A percentile compares a stretch with the other conserved stretches of the same genome.
These are phyloP conservation scores for Spizaetus ornatus DNA, from an alignment of 2,113 vertebrate genomes.

Conservation along the genomic window DNA sequence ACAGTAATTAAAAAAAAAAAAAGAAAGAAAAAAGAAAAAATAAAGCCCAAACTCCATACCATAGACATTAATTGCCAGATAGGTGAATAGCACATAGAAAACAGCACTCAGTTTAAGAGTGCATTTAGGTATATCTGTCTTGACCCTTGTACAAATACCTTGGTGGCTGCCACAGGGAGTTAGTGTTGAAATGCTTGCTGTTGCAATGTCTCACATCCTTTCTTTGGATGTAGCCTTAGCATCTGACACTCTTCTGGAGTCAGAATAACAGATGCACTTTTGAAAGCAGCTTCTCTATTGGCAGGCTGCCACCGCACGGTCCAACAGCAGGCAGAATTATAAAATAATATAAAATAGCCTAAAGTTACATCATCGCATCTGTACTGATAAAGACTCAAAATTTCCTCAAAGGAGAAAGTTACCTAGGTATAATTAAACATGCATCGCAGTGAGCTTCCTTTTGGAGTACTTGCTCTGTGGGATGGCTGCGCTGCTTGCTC, in stretches of 20 bases:
- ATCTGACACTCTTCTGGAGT: neutral
- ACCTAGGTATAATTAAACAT: rapidly evolving
- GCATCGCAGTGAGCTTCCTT: rapidly evolving
- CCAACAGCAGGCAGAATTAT: neutral
- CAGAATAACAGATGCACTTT: neutral
- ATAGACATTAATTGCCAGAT: neutral
- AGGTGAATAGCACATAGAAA: neutral
- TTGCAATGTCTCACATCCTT: neutral
- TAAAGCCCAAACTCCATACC: neutral
- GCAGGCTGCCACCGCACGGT: rapidly evolving
- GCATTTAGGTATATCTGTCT: neutral
- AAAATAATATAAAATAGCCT: neutral
- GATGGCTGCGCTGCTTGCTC: neutral
- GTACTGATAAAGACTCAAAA: rapidly evolving
- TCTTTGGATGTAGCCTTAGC: neutral
- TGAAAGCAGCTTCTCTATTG: neutral
- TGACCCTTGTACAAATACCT: no score
- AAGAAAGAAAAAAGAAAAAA: neutral
- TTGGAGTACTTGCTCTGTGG: neutral
- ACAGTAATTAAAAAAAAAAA: neutral
- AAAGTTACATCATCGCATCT: no score
- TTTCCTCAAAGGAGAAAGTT: neutral
- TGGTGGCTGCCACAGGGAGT: rapidly evolving
- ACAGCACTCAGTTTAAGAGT: neutral
- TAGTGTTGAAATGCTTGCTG: neutral